Conservation (phyloP, 2,113 vertebrate genomes). For the Saccopteryx bilineata region DNA sequence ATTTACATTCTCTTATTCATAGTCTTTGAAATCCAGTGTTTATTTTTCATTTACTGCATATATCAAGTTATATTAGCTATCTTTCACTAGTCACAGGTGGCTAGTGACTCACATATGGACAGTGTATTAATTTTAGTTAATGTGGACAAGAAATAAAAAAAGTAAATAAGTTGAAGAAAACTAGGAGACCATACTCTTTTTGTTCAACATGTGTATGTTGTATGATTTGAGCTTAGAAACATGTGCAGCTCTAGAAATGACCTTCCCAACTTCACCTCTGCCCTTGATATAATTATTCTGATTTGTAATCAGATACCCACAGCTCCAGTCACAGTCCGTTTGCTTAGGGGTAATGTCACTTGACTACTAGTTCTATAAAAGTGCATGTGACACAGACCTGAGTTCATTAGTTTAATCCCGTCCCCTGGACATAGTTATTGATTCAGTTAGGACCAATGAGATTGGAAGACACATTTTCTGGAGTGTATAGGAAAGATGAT, state of each 20-base stretch:
- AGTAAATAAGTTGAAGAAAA: not conserved
- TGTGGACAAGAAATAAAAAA: not conserved
- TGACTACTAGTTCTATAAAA: not conserved
- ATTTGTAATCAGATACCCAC: not conserved
- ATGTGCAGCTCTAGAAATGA: not conserved
- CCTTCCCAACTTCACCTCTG: not conserved
- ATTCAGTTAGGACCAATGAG: not conserved
- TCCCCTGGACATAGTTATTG: not conserved
- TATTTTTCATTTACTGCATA: not conserved
- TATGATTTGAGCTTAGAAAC: not conserved
- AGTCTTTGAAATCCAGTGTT: not conserved
- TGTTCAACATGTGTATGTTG: not conserved
- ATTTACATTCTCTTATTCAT: slow-evolving; percentile 3
- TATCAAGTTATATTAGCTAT: not conserved
- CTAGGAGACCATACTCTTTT: not conserved
- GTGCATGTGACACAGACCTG: not conserved
- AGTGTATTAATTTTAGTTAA: not conserved
- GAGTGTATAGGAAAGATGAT: not conserved
- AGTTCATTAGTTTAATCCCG: not conserved
- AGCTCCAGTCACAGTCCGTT: not conserved
- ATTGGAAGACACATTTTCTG: not conserved
- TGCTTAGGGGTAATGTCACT: not conserved
- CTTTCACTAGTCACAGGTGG: not conserved
- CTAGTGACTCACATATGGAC: not conserved
- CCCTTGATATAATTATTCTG: not conserved